Base-by-base conservation (phyloP, 2,113 vertebrate genomes). In the Plectropomus leopardus region DNA sequence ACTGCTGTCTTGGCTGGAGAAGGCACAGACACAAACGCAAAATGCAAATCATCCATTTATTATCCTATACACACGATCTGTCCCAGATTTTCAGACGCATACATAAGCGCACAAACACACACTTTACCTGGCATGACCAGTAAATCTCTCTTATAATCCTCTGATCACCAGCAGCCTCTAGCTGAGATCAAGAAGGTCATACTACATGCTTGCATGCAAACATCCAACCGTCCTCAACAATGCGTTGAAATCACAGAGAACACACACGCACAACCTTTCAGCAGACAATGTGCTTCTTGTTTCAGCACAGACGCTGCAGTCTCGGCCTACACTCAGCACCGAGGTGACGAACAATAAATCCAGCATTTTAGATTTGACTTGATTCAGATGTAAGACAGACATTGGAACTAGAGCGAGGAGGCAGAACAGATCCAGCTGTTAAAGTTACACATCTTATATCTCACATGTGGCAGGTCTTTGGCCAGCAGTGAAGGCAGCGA, bases 311-410 rank as follows among this genome's bases (percentile, higher is more conserved):
- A 61, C 17, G 30, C 64, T 2, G 23, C 76, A 45, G 53, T 28
- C 36, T 70, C 23, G 19, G 50, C 44, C 34, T 69, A 28, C 16
- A 36, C 61, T 83, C 57, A 55, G 69, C 76, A 77, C 50, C 32
- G 10, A 53, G 1, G 79, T 83, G 74, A 26, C 7, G 0, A 74
- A 70, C 71, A 89, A 77, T n/a, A 73, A 76, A 88, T 63, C 57
- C 72, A 53, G 24, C 1, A 48, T n/a, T 59, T 73, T 60, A 53
- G 63, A 81, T 59, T 53, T 57, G 72, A 77, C 51, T 70, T 4
- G 59, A 88, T 66, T 86, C 53, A 85, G 84, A 92, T 83, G 72
- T 65, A 80, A 76, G 32, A 19, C 85, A 83, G 87, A 81, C 83
- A 63, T n/a, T 57, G 76, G 64, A 65, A 69, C n/a, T 23, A 26